phyloP scores from a whole-genome alignment of 2,113 vertebrate species.

The Myrmophylax atrothorax region DNA sequence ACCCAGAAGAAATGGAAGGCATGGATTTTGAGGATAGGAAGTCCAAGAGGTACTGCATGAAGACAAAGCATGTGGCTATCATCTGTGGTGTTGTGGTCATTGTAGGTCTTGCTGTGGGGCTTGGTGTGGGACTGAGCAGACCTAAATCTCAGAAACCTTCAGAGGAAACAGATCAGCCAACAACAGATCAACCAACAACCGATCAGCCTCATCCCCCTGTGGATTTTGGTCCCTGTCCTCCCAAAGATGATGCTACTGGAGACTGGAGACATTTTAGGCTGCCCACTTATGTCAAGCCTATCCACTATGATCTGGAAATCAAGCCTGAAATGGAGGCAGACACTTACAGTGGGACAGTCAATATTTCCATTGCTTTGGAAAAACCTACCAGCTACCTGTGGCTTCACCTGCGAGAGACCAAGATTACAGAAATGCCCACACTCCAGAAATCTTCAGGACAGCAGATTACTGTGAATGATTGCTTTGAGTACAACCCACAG shows the following conservation, averaged over 20 bases:
- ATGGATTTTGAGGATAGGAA: conserved; percentile 74
- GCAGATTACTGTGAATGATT: conserved; percentile 73
- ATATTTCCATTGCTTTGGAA: conserved; percentile 74
- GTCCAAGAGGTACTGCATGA: conserved; percentile 83
- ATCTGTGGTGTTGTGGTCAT: conserved; percentile 78
- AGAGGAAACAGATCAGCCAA: not conserved
- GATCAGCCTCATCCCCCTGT: not conserved
- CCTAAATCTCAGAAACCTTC: not conserved
- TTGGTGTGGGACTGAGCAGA: conserved; percentile 84
- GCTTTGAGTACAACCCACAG: conserved; percentile 83
- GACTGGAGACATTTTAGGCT: conserved; percentile 87
- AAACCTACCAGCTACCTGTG: conserved; percentile 79
- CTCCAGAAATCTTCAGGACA: conserved; percentile 58
- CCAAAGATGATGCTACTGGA: conserved; percentile 75
- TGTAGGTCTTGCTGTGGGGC: conserved; percentile 85
- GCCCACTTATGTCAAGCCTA: conserved; percentile 79
- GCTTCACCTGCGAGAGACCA: conserved; percentile 91
- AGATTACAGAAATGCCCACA: conserved; percentile 77
- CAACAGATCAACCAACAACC: not conserved
- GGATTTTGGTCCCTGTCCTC: conserved; percentile 71
- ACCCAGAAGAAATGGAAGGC: conserved; percentile 73
- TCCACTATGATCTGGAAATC: conserved; percentile 89
- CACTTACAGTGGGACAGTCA: conserved; percentile 84
- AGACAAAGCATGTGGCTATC: conserved; percentile 79
- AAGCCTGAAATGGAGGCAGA: conserved; percentile 82